Base-by-base conservation (phyloP, 2,888 invertebrate species). In the Stegophylla sp. region DNA sequence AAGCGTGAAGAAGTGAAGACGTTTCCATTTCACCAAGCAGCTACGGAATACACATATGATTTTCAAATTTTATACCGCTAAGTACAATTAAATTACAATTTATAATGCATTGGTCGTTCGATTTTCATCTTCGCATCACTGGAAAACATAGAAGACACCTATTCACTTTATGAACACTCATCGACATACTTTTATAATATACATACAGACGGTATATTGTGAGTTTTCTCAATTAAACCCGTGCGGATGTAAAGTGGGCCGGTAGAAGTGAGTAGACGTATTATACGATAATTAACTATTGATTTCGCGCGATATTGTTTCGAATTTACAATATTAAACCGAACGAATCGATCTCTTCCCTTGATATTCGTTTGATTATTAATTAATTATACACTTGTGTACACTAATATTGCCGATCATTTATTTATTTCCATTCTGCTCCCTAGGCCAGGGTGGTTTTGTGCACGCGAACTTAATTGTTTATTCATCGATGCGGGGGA, bases 261-360 rank as follows among this genome's bases (percentile, higher is more conserved):
- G 10, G 53, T 17, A n/a, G 1, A 51, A 15, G 51, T 51, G 17
- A 15, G 17, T 23, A 1, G n/a, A n/a, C 20, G 9, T 26, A 4
- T 61, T 45, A 63, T n/a, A n/a, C 34, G 34, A 48, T 63, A 74
- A 74, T 74, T 74, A 63, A 74, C 48, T 74, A 20, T 51, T 23
- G 23, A 74, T 74, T 51, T 34, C 63, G 17, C 20, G 26, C 48
- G 10, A n/a, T 48, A 28, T 48, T 15, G 48, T 48, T 61, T 9
- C 43, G 1, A 10, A 28, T 45, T 61, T 15, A 3, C 13, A 12
- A 2, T 7, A 34, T 5, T 34, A 7, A 34, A 20, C 17, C 48
- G 5, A 48, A 15, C 20, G 10, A 51, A 67, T 51, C 53, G 51
- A 75, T 64, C 17, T 45, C n/a, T 51, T 26, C 34, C 20, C 1